Percentiles rank a stretch among this genome's conserved stretches.
These are phyloP conservation scores for Perdix hodgsoniae DNA, from an alignment of 2,797 vertebrate genomes.

Conservation along the genomic window DNA sequence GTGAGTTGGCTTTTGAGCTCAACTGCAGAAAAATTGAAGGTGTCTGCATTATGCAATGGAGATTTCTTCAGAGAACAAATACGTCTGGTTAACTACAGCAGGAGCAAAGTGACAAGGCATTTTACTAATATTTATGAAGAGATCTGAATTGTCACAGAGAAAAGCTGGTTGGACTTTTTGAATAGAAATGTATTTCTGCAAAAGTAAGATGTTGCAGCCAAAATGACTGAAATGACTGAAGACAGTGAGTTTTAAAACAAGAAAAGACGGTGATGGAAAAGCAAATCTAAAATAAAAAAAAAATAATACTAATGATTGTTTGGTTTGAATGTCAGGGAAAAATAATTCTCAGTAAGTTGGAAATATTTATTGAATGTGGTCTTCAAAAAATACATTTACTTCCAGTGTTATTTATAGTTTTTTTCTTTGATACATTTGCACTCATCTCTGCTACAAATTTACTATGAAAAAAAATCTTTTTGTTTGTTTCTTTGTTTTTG, in stretches of 20 bases:
- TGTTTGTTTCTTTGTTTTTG: neutral
- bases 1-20: neutral
- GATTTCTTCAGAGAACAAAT: conserved; percentile 7
- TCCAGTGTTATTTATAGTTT: neutral
- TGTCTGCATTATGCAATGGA: neutral
- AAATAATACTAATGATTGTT: neutral
- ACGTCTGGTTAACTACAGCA: neutral
- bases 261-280: neutral
- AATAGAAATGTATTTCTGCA: conserved; percentile 25
- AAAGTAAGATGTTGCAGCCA: neutral
- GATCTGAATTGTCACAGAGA: neutral
- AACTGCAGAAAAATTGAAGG: neutral
- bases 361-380: conserved; percentile 26
- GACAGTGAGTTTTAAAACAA: conserved; percentile 4
- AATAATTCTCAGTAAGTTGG: neutral
- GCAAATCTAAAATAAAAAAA: neutral
- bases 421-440: neutral
- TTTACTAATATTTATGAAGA: neutral
- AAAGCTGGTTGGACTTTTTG: conserved; percentile 14
- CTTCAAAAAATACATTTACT: conserved; percentile 13
- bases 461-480: neutral
- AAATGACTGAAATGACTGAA: conserved; percentile 20
- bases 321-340: conserved; percentile 15
- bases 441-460: neutral
- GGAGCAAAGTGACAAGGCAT: neutral